phyloP scores from a whole-genome alignment of 2,113 vertebrate species.

The Planiliza haematocheilus region DNA sequence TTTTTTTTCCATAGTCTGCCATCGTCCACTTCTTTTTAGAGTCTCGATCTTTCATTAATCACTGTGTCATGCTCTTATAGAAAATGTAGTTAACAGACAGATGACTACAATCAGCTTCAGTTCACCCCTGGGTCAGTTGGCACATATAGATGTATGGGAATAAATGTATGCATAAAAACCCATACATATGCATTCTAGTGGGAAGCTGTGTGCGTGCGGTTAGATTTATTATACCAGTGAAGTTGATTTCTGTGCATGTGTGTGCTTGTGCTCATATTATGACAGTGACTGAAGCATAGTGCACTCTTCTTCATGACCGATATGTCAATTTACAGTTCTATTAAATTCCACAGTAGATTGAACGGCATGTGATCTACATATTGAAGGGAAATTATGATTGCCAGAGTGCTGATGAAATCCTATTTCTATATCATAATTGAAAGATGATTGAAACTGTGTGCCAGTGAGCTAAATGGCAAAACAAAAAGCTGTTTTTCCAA shows the following conservation, averaged over 20 bases:
- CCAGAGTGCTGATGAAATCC: constrained; percentile 21
- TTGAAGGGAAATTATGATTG: constrained; percentile 36
- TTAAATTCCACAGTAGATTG: constrained; percentile 51
- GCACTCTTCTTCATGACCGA: constrained; percentile 27
- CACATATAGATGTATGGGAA: constrained; percentile 13
- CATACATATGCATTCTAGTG: not conserved
- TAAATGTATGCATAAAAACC: constrained; percentile 3
- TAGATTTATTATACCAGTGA: constrained; percentile 9
- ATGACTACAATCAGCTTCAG: constrained; percentile 73
- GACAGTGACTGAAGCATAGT: constrained; percentile 33
- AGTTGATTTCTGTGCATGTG: not conserved
- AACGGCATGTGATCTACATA: constrained; percentile 58
- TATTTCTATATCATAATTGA: constrained; percentile 22
- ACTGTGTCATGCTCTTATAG: constrained; percentile 57
- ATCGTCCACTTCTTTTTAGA: constrained; percentile 17
- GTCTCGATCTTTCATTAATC: constrained; percentile 64
- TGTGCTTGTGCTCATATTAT: not conserved
- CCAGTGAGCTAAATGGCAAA: too few relatives aligned
- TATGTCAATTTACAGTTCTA: constrained; percentile 55
- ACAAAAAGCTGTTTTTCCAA: too few relatives aligned
- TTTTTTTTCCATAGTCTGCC: not conserved
- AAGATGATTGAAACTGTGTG: not conserved
- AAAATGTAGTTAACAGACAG: constrained; percentile 72
- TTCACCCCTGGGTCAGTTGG: constrained; percentile 68
- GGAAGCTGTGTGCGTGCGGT: constrained; percentile 6